These are phyloP conservation scores for Struthio camelus DNA, from an alignment of 2,113 vertebrate genomes.

Conservation along the genomic window DNA sequence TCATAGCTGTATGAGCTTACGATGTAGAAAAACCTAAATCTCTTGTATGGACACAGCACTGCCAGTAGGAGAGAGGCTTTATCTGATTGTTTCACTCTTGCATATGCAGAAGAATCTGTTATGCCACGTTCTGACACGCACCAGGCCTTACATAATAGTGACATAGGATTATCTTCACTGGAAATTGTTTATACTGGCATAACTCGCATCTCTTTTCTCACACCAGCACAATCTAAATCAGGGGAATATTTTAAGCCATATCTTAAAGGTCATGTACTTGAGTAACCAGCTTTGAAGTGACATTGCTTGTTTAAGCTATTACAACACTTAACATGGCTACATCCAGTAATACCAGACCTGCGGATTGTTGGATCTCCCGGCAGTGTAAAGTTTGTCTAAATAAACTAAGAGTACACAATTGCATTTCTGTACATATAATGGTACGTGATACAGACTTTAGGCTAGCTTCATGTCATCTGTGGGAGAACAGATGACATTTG, in stretches of 20 bases:
- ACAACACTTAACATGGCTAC: not conserved
- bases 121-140: not conserved
- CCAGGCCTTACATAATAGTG: not conserved
- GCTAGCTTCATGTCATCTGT: not conserved
- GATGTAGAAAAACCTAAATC: not conserved
- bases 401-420: not conserved
- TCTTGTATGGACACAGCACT: not conserved
- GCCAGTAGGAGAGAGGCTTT: not conserved
- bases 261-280: not conserved
- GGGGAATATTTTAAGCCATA: not conserved
- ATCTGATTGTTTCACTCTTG: not conserved
- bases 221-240: not conserved
- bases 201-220: not conserved
- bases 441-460: not conserved
- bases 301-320: not conserved
- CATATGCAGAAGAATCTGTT: not conserved
- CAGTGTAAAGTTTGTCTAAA: not conserved
- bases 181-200: not conserved
- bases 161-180: not conserved
- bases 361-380: not conserved
- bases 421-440: not conserved
- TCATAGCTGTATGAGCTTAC: not conserved
- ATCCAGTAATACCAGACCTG: not conserved
- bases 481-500: not conserved
- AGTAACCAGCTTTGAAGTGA: not conserved